Evolutionary conservation across 2,888 invertebrate genomes (phyloP).

Genomic region (Cactoblastis cactorum): DNA sequence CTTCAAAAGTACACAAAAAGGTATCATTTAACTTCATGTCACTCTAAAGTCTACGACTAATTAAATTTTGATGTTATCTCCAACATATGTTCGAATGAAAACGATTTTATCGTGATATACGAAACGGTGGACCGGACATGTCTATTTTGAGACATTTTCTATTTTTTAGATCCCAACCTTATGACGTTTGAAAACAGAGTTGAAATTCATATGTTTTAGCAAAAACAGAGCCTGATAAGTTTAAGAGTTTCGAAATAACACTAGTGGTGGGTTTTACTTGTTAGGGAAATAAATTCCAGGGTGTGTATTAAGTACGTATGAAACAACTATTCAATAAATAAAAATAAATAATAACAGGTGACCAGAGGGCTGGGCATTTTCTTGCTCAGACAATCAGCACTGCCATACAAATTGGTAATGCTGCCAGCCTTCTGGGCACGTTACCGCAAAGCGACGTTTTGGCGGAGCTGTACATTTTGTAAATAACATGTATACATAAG

Average conservation of each 20-base stretch:
- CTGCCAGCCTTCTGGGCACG: no score
- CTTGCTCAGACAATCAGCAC: no score
- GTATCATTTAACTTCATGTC: slow-evolving; percentile 18
- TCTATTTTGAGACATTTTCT: background rate
- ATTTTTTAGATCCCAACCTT: background rate
- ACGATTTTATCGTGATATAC: slow-evolving; percentile 28
- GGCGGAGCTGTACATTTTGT: no score
- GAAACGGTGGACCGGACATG: slow-evolving; percentile 1
- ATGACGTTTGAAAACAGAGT: background rate
- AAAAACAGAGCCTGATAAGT: slow-evolving; percentile 1
- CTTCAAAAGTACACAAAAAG: slow-evolving; percentile 1
- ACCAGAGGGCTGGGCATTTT: no score
- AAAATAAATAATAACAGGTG: no score
- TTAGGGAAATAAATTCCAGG: background rate
- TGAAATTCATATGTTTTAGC: background rate
- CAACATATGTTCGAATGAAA: slow-evolving; percentile 31
- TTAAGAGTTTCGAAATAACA: slow-evolving; percentile 9
- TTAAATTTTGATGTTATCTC: slow-evolving; percentile 27
- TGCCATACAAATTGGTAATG: no score
- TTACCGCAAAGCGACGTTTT: no score
- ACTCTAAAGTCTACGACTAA: slow-evolving; percentile 19
- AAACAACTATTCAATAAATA: no score
- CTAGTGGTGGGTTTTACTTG: slow-evolving; percentile 4
- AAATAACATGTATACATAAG: no score
- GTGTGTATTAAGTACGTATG: background rate